Base-by-base conservation (phyloP, 2,797 vertebrate species). In the Arnoldichthys spilopterus region DNA sequence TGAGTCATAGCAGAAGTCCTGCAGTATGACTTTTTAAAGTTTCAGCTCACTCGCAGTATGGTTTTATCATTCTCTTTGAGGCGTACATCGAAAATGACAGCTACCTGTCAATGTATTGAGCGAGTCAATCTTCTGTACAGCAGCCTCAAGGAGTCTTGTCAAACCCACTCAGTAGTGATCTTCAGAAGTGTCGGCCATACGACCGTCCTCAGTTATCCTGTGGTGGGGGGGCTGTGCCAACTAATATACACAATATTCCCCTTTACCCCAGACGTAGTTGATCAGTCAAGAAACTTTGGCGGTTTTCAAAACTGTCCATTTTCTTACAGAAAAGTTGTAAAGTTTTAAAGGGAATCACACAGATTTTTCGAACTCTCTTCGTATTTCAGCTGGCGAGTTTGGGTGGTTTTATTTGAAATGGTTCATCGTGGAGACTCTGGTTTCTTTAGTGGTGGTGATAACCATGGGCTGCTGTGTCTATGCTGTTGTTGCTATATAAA, bases 51-150 rank as follows among this genome's bases (percentile, higher is more conserved):
- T 56, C 26, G 40, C 8, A n/a, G 45, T 32, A 18, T 4, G 9
- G 62, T 43, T 28, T 22, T 34, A 62, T 76, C 79, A 56, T 80
- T 76, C 67, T 64, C 67, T 76, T 72, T 76, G 67, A 80, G 73
- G 74, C 20, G 22, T 32, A 30, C 3, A 28, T 32, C 24, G 73
- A 66, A 66, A 80, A 76, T 76, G 79, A 80, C 79, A 76, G 73
- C 79, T 72, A 64, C 58, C 79, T 80, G 79, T 76, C 79, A 80
- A 72, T 72, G 79, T 24, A 16, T 45, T 13, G 79, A 71, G 67
- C 43, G 79, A 76, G 67, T 72, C 58, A 69, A 76, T 76, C 73
- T 71, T 80, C 73, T 47, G 72, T 70, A 45, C 22, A 30, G 43
- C 45, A 8, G 72, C 51, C 73, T 56, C 69, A 64, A 75, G 78